Evolutionary conservation across 2,797 vertebrate species (phyloP), one percentile per base, ranked within the genome.

Genomic region (Microctenopoma lineatum): DNA sequence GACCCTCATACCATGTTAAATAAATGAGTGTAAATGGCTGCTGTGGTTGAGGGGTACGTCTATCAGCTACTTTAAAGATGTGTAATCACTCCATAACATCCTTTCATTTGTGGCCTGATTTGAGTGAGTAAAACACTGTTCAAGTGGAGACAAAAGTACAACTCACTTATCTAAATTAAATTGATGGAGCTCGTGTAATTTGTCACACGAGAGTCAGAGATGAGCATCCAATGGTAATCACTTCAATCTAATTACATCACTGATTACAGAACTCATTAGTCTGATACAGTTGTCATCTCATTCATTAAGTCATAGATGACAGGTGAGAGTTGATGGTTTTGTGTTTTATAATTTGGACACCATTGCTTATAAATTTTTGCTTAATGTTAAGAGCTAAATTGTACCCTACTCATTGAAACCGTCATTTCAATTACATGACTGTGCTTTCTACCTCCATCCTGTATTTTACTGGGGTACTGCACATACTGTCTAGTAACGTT

Each of bases 81-180:
- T 39, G 7, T 21, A 18, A 25, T 4, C 21, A 26, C 8, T 7
- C 4, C 3, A n/a, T 45, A 7, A 27, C 57, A 41, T 38, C 21
- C 11, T 53, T 47, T 14, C 18, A 42, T 53, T 12, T 29, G 7
- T 38, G 8, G 32, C 57, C 41, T 7, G 2, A 39, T 32, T 21
- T 25, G 7, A 77, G 48, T 1, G 14, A 39, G 36, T 15, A 18
- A 47, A 11, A 29, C 12, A n/a, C 18, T 27, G 38, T 56, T 56
- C 25, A 41, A 46, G 2, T n/a, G 25, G 29, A 42, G 18, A 18
- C 25, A 55, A 5, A 54, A 46, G 25, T 12, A 34, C n/a, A 42
- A 16, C 57, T 46, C 18, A 26, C 26, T 56, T 58, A 42, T 59
- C 14, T 60, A 29, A 59, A 57, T 54, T 4, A 5, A 39, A 57